Evolutionary conservation across 2,113 vertebrate genomes (phyloP), one percentile per base, ranked within the genome.

Genomic region (Cromileptes altivelis): DNA sequence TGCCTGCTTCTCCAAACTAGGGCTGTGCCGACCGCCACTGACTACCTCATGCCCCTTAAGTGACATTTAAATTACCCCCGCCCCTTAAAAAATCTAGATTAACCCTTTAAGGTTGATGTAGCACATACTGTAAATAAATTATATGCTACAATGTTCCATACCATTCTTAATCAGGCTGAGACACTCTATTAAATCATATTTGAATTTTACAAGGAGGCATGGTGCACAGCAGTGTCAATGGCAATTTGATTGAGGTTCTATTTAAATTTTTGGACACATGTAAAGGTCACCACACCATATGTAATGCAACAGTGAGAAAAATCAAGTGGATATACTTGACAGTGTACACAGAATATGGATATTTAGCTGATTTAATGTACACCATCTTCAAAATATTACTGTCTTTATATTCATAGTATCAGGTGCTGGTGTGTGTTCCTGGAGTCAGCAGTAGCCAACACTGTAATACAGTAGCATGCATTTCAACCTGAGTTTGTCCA

Each of bases 401-500:
- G 13, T 65, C 11, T 30, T 69, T n/a, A 42, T 45, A 18, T 56
- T 71, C 8, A 67, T 71, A 75, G 56, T 56, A 85, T 82, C 21
- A 85, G 72, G 62, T 78, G 50, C 62, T 80, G 40, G 69, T 78
- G 62, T 64, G 56, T 72, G 73, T 52, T 50, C 76, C 53, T 23
- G 30, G n/a, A 78, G 73, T 61, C 72, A 80, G 57, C 62, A 78
- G 64, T 37, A 55, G 27, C 79, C 42, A 84, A 82, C 69, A 79
- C 37, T 56, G 72, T 42, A 80, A 75, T 80, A 81, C 70, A 88
- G 37, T 61, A 80, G 71, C 88, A 91, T 93, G 89, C 90, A 87
- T 69, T 89, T 88, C 56, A 92, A 93, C 94, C 92, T 93, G 92
- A 94, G 94, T 88, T 87, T 81, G 60, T 89, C 78, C 78, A 75